These are phyloP conservation scores for Phyllotis vaccarum DNA, from an alignment of 2,797 vertebrate species.

Conservation along the genomic window DNA sequence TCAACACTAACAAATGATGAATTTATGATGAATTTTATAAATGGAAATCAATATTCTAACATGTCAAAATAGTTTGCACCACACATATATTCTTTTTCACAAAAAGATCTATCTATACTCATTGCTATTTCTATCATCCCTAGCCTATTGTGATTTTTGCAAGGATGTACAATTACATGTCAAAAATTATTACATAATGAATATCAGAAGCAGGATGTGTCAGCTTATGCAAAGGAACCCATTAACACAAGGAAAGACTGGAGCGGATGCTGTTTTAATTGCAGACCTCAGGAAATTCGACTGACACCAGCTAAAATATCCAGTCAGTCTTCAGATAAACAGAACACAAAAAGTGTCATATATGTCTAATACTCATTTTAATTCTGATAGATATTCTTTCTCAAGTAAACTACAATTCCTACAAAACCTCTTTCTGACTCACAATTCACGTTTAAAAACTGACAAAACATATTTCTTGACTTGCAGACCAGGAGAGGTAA, in stretches of 20 bases:
- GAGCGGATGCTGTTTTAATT: constrained; percentile 32
- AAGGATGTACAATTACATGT: constrained; percentile 40
- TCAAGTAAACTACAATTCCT: not conserved
- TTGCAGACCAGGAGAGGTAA: not conserved
- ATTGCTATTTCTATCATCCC: constrained; percentile 1
- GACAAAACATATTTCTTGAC: not conserved
- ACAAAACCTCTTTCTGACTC: not conserved
- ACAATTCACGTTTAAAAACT: not conserved
- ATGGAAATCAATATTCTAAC: not conserved
- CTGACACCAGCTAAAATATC: not conserved
- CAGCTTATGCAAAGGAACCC: not conserved
- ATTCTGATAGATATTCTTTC: not conserved
- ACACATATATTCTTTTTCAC: not conserved
- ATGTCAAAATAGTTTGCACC: constrained; percentile 18
- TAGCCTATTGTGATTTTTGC: constrained; percentile 34
- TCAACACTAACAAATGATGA: not conserved
- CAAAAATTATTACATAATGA: constrained; percentile 2
- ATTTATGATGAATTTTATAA: constrained; percentile 55
- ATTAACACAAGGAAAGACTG: constrained; percentile 59
- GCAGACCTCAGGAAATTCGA: not conserved
- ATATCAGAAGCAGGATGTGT: not conserved
- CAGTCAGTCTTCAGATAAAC: not conserved
- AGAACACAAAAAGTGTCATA: not conserved
- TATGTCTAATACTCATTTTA: not conserved
- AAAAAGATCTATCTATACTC: constrained; percentile 39